Base-by-base conservation (phyloP, 1,140 invertebrate genomes). In the Macrobrachium rosenbergii region DNA sequence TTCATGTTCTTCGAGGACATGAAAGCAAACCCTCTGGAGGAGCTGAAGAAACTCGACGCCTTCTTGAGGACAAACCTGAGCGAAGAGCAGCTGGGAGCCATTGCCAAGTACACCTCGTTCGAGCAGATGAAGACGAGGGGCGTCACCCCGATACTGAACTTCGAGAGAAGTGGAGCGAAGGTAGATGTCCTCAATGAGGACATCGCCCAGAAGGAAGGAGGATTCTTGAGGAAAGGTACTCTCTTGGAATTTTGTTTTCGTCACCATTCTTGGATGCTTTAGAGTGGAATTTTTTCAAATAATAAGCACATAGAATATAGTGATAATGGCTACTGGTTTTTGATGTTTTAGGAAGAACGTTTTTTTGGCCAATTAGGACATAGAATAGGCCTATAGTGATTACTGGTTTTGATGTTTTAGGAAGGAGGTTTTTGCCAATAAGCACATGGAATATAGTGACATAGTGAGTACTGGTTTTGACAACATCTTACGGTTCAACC, bases 31-130 rank as follows among this genome's bases (percentile, higher is more conserved):
- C 92, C 95, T 82, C 92, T 93, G 2, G 92, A 91, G 2, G 94
- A 93, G 0, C 94, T 97, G 3, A 92, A 93, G 21, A 94, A 94
- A 90, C 95, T 96, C 17, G 95, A 96, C 0, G 91, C 93, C n/a
- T 98, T 97, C 91, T 91, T 98, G 14, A 93, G 93, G 0, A 95
- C 96, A 91, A 91, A 91, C 0, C 88, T 97, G 6, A 94, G 92
- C 0, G 94, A 95, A 0, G 92, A 95, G 17, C 93, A 96, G 81
- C 92, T 96, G 2, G 91, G 93, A 0, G 93, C 92, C 17, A 92
- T 98, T 1, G 23, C 23, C 21, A n/a, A 17, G 17, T 60, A 79
- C 23, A 79, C 77, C n/a, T 37, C 23, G 8, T 79, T 59, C n/a
- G n/a, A 79, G 16, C 45, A 28, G 45, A 72, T 67, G 62, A 82